phyloP scores from a whole-genome alignment of 1,140 invertebrate genomes.

The Calephelis virginiensis region DNA sequence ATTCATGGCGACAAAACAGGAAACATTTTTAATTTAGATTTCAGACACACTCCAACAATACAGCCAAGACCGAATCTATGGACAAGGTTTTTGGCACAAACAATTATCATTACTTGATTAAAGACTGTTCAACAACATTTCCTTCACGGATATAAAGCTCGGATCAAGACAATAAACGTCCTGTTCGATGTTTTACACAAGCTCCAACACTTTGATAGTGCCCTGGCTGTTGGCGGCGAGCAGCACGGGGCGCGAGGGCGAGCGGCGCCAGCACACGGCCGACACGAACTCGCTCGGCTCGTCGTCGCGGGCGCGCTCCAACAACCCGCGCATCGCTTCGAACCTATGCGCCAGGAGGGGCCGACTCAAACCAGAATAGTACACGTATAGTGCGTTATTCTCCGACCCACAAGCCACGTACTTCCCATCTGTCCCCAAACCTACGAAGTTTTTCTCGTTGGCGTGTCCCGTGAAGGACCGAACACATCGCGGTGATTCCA shows the following conservation, averaged over 20 bases:
- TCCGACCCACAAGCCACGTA: constrained; percentile 97
- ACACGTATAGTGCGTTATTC: constrained; percentile 96
- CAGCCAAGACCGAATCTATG: no score
- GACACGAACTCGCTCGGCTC: constrained; percentile 97
- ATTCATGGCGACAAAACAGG: no score
- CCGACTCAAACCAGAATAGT: constrained; percentile 94
- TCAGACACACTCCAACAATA: no score
- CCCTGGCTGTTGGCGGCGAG: constrained; percentile 98
- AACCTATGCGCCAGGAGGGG: constrained; percentile 94
- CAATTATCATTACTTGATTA: no score
- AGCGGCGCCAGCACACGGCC: constrained; percentile 95
- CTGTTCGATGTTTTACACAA: constrained; percentile 66
- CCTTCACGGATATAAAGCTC: no score
- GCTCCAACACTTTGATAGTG: constrained; percentile 92
- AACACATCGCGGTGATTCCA: constrained; percentile 88
- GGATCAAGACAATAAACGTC: no score
- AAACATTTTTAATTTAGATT: no score
- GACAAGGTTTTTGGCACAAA: no score
- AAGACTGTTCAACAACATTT: no score
- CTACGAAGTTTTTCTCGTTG: constrained; percentile 99
- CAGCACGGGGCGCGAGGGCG: constrained; percentile 83
- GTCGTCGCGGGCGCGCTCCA: constrained; percentile 88
- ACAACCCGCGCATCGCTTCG: constrained; percentile 88
- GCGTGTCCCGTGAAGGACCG: constrained; percentile 95
- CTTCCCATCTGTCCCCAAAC: constrained; percentile 95